Evolutionary conservation across 2,113 vertebrate species (phyloP), one percentile per base, ranked within the genome.

Genomic region (Tragelaphus strepsiceros): DNA sequence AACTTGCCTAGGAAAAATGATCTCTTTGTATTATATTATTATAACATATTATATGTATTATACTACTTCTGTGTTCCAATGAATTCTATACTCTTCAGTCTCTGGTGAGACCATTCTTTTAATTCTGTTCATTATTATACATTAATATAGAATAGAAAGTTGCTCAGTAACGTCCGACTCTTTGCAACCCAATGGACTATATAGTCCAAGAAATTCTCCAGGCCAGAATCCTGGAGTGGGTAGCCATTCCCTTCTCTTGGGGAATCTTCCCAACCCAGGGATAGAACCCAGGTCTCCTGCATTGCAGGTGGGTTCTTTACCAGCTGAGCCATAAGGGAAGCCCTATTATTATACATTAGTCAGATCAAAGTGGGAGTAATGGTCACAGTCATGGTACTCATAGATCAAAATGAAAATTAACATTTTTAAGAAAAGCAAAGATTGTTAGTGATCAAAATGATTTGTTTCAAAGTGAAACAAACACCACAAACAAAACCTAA

Each of bases 81-180:
- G 49, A 89, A 62, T 11, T 49, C 10, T 91, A 6, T 2, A 10
- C 2, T 61, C 4, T 88, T 67, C 2, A 24, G 11, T 30, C 13
- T 64, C n/a, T 9, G 11, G 35, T 2, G 8, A 71, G 32, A 1
- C 16, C 30, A 62, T 49, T 12, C 7, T 67, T 43, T 95, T 80
- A 39, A 71, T 91, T 64, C 32, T 64, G 4, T 67, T 28, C 39
- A 21, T 43, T 3, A 24, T 46, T 14, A 21, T 88, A n/a, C 21
- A 21, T 39, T 86, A 24, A 71, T 35, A 71, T 35, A 71, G n/a
- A 71, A 35, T 35, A 71, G 19, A 22, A 35, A 71, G 64, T 71
- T 35, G n/a, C n/a, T 11, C n/a, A 35, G n/a, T 35, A 0, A 0
- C 1, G 0, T 71, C n/a, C 8, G 1, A 11, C 10, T 71, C 17